Conservation (phyloP, 1,140 invertebrate species). For the Drosophila tani region DNA sequence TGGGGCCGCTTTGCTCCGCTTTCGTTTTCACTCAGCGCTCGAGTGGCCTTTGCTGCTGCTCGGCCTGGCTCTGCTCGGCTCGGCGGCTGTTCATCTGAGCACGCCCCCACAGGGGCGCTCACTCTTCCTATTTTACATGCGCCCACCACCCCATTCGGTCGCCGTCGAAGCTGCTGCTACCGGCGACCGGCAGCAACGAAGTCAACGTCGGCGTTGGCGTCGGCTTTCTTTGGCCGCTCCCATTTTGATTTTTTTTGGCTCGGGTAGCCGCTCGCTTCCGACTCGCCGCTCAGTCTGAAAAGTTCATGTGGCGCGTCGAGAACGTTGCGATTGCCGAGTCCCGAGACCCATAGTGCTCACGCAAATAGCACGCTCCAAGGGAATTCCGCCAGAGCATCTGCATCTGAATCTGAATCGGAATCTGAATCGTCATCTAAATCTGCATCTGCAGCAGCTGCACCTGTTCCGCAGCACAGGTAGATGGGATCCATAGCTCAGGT, state of each 20-base stretch:
- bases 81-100: constrained; percentile 4
- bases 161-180: constrained; percentile 34
- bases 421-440: constrained; percentile 32
- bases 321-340: constrained; percentile 64
- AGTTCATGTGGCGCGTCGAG: constrained; percentile 76
- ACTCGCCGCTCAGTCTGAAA: constrained; percentile 69
- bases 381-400: constrained; percentile 51
- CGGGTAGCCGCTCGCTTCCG: constrained; percentile 48
- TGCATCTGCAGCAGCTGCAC: constrained; percentile 36
- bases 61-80: neutral
- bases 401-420: constrained; percentile 40
- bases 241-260: constrained; percentile 41
- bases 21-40: constrained; percentile 51
- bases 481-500: constrained; percentile 28
- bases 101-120: constrained; percentile 4
- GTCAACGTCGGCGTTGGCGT: constrained; percentile 26
- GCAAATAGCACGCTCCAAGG: constrained; percentile 34
- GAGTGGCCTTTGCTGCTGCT: constrained; percentile 13
- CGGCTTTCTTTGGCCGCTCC: constrained; percentile 54
- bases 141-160: constrained; percentile 14
- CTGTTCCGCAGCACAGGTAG: constrained; percentile 28
- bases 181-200: constrained; percentile 46
- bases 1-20: constrained; percentile 8
- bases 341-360: constrained; percentile 36
- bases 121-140: constrained; percentile 30